Conservation (phyloP, 2,797 vertebrate genomes). For the Threskiornis aethiopicus region DNA sequence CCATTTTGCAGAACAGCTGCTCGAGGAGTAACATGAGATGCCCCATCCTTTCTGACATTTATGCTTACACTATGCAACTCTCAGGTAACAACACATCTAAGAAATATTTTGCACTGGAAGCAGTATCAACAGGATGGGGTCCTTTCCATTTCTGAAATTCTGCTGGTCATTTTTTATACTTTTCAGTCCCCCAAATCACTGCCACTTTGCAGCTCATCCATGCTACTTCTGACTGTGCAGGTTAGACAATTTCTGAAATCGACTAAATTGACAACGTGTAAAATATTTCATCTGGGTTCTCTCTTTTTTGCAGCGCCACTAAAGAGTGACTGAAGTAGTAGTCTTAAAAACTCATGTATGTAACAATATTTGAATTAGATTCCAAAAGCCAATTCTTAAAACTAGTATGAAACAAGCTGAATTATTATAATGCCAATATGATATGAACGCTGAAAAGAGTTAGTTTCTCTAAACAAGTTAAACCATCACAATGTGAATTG, state of each 20-base stretch:
- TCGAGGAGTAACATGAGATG: rapidly evolving
- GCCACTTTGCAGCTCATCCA: background rate
- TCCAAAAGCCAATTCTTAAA: background rate
- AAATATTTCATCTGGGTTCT: background rate
- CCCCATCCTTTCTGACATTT: background rate
- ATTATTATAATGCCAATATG: background rate
- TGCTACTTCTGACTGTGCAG: background rate
- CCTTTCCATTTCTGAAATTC: background rate
- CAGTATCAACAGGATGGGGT: background rate
- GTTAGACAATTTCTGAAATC: background rate
- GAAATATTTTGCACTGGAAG: background rate
- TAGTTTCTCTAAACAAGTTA: background rate
- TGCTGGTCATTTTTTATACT: background rate
- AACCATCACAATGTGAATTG: background rate
- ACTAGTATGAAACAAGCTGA: background rate
- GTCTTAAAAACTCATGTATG: background rate
- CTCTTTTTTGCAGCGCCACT: background rate
- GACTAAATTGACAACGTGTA: background rate
- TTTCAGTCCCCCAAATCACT: background rate
- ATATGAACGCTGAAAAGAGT: background rate
- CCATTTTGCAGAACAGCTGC: background rate
- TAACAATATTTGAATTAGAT: background rate
- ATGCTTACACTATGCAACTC: background rate
- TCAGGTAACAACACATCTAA: background rate
- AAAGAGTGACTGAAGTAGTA: background rate